These are phyloP conservation scores for Drosophila orosa DNA, from an alignment of 1,140 invertebrate species.

Conservation along the genomic window DNA sequence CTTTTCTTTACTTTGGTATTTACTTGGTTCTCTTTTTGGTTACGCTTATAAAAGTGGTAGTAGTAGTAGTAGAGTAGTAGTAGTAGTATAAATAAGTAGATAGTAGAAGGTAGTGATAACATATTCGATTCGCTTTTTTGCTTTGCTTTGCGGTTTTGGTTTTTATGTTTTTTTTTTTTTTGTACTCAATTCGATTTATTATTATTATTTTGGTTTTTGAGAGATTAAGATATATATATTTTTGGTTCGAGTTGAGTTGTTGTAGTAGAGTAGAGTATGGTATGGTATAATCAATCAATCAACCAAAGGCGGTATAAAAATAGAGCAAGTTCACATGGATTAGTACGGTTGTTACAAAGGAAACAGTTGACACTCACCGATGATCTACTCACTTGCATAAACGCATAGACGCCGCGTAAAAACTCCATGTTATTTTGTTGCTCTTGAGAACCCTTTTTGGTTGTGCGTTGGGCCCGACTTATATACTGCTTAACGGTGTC, in stretches of 20 bases:
- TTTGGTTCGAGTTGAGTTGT: slow-evolving; percentile 56
- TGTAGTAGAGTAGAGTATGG: slow-evolving; percentile 55
- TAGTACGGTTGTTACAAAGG: slow-evolving; percentile 83
- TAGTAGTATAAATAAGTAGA: slow-evolving; percentile 60
- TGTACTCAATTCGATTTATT: slow-evolving; percentile 42
- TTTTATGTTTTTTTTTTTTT: slow-evolving; percentile 34
- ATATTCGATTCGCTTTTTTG: slow-evolving; percentile 61
- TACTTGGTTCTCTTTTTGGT: slow-evolving; percentile 30
- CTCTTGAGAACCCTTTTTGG: slow-evolving; percentile 80
- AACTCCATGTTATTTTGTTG: slow-evolving; percentile 84
- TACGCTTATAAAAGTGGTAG: slow-evolving; percentile 44
- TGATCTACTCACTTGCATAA: slow-evolving; percentile 85
- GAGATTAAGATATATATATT: slow-evolving; percentile 33
- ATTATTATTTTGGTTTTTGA: slow-evolving; percentile 38
- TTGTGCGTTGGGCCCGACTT: slow-evolving; percentile 83
- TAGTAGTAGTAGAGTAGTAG: slow-evolving; percentile 42
- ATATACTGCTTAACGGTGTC: slow-evolving; percentile 84
- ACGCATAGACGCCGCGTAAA: slow-evolving; percentile 85
- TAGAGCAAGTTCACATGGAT: slow-evolving; percentile 84
- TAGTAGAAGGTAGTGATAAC: slow-evolving; percentile 76
- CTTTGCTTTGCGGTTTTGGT: slow-evolving; percentile 40
- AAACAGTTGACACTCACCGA: slow-evolving; percentile 84
- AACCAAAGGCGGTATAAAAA: slow-evolving; percentile 80
- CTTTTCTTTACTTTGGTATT: slow-evolving; percentile 26
- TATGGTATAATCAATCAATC: slow-evolving; percentile 72